Evolutionary conservation across 2,113 vertebrate species (phyloP).

Genomic region (Caretta caretta): DNA sequence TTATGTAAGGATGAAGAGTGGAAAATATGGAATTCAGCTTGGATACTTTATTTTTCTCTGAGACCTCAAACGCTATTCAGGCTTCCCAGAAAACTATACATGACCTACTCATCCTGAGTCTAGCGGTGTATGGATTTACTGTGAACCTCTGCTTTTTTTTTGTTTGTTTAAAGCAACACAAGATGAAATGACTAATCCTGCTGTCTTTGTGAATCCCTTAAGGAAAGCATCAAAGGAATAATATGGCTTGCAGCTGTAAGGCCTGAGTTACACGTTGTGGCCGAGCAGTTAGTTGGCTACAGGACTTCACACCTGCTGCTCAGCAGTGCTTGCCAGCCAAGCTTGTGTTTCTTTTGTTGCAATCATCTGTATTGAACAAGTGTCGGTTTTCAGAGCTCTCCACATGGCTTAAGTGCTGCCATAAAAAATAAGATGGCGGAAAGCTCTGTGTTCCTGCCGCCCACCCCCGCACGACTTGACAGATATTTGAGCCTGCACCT

Average conservation of each 20-base stretch:
- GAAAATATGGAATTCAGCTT: conserved; percentile 22
- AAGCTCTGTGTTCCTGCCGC: background rate
- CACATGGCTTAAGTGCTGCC: background rate
- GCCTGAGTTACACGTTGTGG: background rate
- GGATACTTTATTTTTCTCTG: background rate
- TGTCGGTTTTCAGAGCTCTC: background rate
- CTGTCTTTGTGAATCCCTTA: background rate
- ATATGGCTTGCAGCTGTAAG: background rate
- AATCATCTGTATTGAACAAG: background rate
- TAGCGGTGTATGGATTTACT: background rate
- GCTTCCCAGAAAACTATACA: background rate
- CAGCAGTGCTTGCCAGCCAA: rapidly evolving
- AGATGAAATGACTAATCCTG: background rate
- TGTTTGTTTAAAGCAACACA: background rate
- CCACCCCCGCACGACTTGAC: background rate
- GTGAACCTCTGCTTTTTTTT: background rate
- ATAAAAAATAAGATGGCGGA: too few species aligned
- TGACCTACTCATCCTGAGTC: background rate
- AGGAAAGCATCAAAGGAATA: background rate
- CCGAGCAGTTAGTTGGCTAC: too few species aligned
- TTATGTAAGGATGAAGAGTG: background rate
- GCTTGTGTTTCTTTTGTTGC: background rate
- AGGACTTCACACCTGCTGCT: background rate
- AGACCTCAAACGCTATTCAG: background rate
- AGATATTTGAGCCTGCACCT: background rate